Conservation (phyloP, 2,113 vertebrate species). For the Dasypus novemcinctus region DNA sequence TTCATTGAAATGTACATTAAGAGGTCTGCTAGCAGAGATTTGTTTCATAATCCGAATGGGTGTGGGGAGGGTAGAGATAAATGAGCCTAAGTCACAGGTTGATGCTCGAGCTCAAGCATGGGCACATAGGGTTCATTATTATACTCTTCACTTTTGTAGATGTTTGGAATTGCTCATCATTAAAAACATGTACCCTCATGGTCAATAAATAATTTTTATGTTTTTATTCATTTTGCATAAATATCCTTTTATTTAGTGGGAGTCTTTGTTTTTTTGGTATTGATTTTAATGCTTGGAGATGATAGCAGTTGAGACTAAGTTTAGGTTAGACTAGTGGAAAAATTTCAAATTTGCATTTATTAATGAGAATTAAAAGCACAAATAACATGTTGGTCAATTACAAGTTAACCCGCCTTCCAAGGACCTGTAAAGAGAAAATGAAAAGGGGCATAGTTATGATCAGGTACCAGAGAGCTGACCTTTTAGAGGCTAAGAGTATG, state of each 20-base stretch:
- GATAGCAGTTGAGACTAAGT: background rate
- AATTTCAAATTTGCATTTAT: conserved; percentile 41
- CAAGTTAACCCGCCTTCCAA: background rate
- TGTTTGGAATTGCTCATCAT: conserved; percentile 16
- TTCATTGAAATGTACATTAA: background rate
- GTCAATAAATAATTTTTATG: conserved; percentile 9
- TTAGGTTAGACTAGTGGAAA: conserved; percentile 37
- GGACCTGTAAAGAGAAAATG: background rate
- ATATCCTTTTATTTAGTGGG: conserved; percentile 16
- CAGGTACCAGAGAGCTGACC: background rate
- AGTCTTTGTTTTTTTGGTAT: background rate
- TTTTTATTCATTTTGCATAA: conserved; percentile 53
- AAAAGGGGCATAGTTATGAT: background rate
- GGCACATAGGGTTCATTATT: background rate
- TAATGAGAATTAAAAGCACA: conserved; percentile 14
- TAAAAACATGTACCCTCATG: background rate
- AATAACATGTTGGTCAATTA: background rate
- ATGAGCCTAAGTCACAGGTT: background rate
- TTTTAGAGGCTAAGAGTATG: background rate
- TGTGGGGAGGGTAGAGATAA: background rate
- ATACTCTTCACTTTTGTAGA: conserved; percentile 22
- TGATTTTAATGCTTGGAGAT: conserved; percentile 43
- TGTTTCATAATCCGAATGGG: background rate
- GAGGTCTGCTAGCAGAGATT: background rate
- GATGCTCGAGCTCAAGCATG: background rate